Evolutionary conservation across 2,888 invertebrate species (phyloP).

Genomic region (Andrena bucephala): DNA sequence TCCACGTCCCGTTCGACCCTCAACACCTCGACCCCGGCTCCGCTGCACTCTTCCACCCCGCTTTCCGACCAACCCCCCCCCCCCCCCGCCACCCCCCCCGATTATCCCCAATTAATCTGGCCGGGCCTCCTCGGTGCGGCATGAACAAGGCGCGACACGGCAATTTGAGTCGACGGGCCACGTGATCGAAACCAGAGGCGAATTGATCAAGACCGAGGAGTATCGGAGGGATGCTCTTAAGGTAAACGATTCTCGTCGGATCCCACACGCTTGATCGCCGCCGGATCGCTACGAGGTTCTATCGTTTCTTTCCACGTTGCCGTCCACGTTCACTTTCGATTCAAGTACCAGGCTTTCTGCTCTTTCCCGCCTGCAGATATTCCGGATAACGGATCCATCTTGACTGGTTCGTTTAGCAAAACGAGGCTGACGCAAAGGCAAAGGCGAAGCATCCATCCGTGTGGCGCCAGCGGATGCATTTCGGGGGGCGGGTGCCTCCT

Average conservation of each 20-base stretch:
- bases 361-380: too few species aligned
- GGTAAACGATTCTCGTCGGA: constrained; percentile 87
- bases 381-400: too few species aligned
- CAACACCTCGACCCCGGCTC: neutral
- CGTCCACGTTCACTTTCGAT: neutral
- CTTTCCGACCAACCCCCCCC: too few species aligned
- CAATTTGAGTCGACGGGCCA: constrained; percentile 96
- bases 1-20: neutral
- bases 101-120: too few species aligned
- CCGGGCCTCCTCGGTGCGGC: too few species aligned
- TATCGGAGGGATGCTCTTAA: constrained; percentile 95
- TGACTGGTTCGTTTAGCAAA: too few species aligned
- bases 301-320: neutral
- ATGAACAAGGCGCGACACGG: constrained; percentile 88
- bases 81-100: too few species aligned
- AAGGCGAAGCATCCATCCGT: too few species aligned
- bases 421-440: too few species aligned
- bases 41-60: neutral
- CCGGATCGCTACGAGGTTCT: constrained; percentile 3
- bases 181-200: constrained; percentile 92
- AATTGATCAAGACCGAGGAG: constrained; percentile 92
- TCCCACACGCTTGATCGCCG: constrained; percentile 24
- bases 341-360: neutral
- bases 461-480: too few species aligned
- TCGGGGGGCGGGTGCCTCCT: too few species aligned